Base-by-base conservation (phyloP, 1,140 invertebrate genomes). In the Platyscapa corneri region DNA sequence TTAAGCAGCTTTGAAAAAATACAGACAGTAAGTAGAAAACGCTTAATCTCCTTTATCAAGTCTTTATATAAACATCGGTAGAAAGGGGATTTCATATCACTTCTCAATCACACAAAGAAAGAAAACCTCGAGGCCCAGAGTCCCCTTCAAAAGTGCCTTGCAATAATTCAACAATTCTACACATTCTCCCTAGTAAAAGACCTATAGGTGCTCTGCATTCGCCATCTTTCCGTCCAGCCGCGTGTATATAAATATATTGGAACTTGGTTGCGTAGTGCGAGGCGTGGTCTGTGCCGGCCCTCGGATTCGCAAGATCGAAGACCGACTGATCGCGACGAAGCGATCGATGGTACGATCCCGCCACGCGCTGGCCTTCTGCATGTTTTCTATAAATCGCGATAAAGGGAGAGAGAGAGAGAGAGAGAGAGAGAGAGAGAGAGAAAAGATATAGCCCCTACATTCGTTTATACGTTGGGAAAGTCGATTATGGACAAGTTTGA, bases 381-480 rank as follows among this genome's bases (percentile, higher is more conserved):
- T 30, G 23, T 65, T 83, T 60, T 34, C 46, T 60, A 74, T 74
- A 20, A 83, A 49, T 77, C 74, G 27, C 82, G 82, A 81, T 76
- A 70, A 46, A 34, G n/a, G n/a, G n/a, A 42, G 37, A 10, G 77
- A 6, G 77, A 27, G 7, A 39, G 56, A 34, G 1, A 34, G 46
- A 37, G 20, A 8, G 20, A 16, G 39, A 75, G 3, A 32, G 30
- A 53, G 75, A 34, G 27, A 53, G n/a, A 2, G 32, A 6, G 1
- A 70, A 14, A 2, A n/a, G 74, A 30, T 39, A 75, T 53, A 53
- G 23, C 46, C 8, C 42, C 23, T 37, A 27, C 23, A 23, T 75
- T 60, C 8, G 1, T n/a, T 39, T 65, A 34, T 46, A 77, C 10
- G 72, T 64, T 84, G 82, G 82, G 82, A 84, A 84, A 84, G 70